Evolutionary conservation across 92 coral and sea anemone species (phyloP).

Genomic region (Umimayanthus kanabou): DNA sequence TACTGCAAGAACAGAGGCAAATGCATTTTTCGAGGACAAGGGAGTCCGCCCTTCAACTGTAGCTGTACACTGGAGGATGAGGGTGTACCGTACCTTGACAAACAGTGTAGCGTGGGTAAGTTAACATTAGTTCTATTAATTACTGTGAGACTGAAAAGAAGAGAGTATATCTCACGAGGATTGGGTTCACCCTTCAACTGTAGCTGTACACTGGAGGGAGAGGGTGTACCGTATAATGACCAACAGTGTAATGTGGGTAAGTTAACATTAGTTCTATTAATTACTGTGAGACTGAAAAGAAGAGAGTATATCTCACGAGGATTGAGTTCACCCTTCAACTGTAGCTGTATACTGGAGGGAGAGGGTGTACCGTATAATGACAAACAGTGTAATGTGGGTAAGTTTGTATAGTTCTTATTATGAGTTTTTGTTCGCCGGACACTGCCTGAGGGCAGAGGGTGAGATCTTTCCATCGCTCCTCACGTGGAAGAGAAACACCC

Average conservation of each 20-base stretch:
- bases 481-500: too few relatives aligned
- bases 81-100: neutral
- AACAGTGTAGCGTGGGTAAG: neutral
- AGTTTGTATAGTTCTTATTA: neutral
- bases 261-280: neutral
- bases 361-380: neutral
- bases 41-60: neutral
- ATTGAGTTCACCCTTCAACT: neutral
- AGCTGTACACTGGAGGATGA: neutral
- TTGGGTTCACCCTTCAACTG: neutral
- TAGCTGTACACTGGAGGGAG: neutral
- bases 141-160: too few relatives aligned
- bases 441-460: too few relatives aligned
- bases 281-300: too few relatives aligned
- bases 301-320: too few relatives aligned
- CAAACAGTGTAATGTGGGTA: neutral
- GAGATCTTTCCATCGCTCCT: too few relatives aligned
- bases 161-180: too few relatives aligned
- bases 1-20: neutral
- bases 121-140: neutral
- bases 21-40: neutral
- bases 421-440: too few relatives aligned
- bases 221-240: neutral
- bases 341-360: neutral
- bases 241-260: neutral